These are phyloP conservation scores for Eriosoma lanigerum DNA, from an alignment of 1,140 invertebrate species.

Conservation along the genomic window DNA sequence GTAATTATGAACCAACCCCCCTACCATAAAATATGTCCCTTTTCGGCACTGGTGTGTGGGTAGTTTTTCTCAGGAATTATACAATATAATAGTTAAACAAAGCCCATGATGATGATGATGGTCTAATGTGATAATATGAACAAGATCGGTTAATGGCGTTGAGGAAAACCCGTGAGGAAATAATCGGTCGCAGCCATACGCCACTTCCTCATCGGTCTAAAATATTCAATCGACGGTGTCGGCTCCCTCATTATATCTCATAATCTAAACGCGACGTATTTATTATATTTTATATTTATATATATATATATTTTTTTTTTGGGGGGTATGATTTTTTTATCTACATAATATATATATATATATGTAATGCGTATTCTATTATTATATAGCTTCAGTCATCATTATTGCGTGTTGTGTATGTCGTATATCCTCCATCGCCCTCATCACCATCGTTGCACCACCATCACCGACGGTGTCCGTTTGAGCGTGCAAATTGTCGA, in stretches of 20 bases:
- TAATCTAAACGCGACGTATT: background rate
- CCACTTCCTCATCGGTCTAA: background rate
- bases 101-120: too few species aligned
- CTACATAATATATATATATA: too few species aligned
- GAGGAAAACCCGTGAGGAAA: background rate
- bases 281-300: background rate
- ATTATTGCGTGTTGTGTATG: slow-evolving; percentile 32
- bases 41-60: too few species aligned
- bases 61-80: too few species aligned
- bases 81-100: too few species aligned
- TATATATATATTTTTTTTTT: background rate
- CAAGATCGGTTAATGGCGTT: background rate
- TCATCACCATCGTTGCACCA: too few species aligned
- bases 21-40: too few species aligned
- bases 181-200: slow-evolving; percentile 7
- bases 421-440: background rate
- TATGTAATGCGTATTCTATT: slow-evolving; percentile 21
- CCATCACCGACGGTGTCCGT: background rate
- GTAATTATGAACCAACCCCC: too few species aligned
- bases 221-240: slow-evolving; percentile 12
- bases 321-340: slow-evolving; percentile 23
- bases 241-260: background rate
- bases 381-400: slow-evolving; percentile 1
- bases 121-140: too few species aligned
- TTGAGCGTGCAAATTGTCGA: slow-evolving; percentile 43